A percentile compares a stretch with the other conserved stretches of the same genome.
These are phyloP conservation scores for Acestrorhynchus altus DNA, from an alignment of 2,797 vertebrate species.

Conservation along the genomic window DNA sequence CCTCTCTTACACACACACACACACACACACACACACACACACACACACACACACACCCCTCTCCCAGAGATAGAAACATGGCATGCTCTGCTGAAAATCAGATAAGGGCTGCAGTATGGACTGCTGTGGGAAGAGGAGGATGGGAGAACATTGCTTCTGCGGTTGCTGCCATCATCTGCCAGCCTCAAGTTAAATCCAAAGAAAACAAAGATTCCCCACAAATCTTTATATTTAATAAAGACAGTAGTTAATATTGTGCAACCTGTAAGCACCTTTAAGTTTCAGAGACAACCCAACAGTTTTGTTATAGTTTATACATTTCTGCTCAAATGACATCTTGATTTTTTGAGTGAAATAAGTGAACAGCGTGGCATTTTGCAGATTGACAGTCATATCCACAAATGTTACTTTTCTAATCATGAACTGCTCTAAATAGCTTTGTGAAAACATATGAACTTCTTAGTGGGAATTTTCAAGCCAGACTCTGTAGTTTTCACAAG, in stretches of 20 bases:
- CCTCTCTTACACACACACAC: neutral
- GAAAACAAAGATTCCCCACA: neutral
- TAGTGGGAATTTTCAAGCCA: neutral
- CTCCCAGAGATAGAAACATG: neutral
- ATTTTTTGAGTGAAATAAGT: too few relatives aligned
- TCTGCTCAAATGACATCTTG: too few relatives aligned
- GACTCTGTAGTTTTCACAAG: neutral
- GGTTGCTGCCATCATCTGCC: neutral
- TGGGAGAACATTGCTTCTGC: conserved; percentile 9
- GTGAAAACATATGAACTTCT: neutral
- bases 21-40: conserved; percentile 7
- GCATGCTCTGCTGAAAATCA: conserved; percentile 2
- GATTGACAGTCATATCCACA: too few relatives aligned
- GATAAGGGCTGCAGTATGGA: neutral
- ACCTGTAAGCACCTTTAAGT: neutral
- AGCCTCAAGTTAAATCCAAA: neutral
- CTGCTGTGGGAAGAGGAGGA: conserved; percentile 10
- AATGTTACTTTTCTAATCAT: neutral
- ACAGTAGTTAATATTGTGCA: neutral
- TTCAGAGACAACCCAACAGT: neutral
- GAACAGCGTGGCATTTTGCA: too few relatives aligned
- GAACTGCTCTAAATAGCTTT: neutral
- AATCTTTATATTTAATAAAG: too few relatives aligned
- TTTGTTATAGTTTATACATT: neutral
- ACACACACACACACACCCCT: conserved; percentile 9